Conservation (phyloP, 2,113 vertebrate species). For the Ophthalmolycus amberensis region DNA sequence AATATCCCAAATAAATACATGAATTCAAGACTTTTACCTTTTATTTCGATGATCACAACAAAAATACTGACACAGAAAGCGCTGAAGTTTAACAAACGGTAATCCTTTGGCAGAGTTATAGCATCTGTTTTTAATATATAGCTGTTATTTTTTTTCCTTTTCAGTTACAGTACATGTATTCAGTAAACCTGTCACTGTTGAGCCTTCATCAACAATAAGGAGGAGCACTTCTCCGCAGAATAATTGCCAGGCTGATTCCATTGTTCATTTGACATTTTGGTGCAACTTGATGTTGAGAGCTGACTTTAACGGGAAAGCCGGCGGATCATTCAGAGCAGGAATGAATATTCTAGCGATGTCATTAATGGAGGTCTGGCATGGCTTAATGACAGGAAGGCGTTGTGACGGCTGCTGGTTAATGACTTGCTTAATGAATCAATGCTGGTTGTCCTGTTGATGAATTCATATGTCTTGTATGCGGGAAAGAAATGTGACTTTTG, state of each 20-base stretch:
- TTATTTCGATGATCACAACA: conserved; percentile 57
- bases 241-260: conserved; percentile 37
- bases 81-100: conserved; percentile 9
- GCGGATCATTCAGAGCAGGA: conserved; percentile 33
- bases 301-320: conserved; percentile 38
- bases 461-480: conserved; percentile 20
- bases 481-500: conserved; percentile 3
- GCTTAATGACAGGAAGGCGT: conserved; percentile 9
- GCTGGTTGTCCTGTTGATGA: conserved; percentile 4
- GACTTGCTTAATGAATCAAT: conserved; percentile 32
- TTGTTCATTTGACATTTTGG: conserved; percentile 49
- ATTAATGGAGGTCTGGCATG: conserved; percentile 23
- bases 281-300: conserved; percentile 37
- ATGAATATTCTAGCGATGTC: conserved; percentile 53
- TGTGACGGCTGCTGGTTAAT: conserved; percentile 1
- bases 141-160: conserved; percentile 1
- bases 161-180: conserved; percentile 41
- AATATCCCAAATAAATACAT: conserved; percentile 11
- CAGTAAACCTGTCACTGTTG: not conserved
- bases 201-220: conserved; percentile 26
- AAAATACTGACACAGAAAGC: conserved; percentile 47
- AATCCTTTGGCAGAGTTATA: conserved; percentile 14
- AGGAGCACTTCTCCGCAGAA: conserved; percentile 31
- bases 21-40: conserved; percentile 18
- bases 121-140: conserved; percentile 25